phyloP scores from a whole-genome alignment of 2,797 vertebrate genomes.

The Cheirogaleus major region DNA sequence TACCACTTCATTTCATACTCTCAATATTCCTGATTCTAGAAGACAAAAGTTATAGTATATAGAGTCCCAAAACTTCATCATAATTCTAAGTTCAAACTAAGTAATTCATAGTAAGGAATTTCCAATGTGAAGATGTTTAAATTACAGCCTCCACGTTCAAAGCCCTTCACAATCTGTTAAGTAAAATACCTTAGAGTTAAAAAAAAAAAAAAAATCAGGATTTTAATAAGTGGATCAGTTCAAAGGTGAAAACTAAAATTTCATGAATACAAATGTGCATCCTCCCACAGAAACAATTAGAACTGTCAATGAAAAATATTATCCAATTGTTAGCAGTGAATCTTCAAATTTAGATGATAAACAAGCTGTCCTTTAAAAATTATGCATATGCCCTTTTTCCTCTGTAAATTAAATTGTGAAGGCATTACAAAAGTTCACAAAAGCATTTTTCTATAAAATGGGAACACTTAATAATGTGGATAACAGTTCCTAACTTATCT shows the following conservation, averaged over 20 bases:
- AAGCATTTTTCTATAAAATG: constrained; percentile 9
- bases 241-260: constrained; percentile 16
- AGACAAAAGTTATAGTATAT: neutral
- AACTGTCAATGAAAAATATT: neutral
- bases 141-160: neutral
- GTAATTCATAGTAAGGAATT: neutral
- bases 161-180: neutral
- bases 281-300: neutral
- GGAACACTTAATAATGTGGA: neutral
- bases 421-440: neutral
- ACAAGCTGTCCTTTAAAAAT: neutral
- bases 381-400: neutral
- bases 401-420: neutral
- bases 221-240: neutral
- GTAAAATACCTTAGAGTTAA: neutral
- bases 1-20: constrained; percentile 10
- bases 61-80: neutral
- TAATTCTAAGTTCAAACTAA: constrained; percentile 29
- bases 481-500: neutral
- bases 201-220: neutral
- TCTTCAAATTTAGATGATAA: neutral
- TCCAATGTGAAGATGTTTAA: neutral
- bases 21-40: neutral
- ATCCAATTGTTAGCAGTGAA: neutral
- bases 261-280: constrained; percentile 24